These are phyloP conservation scores for Oryzias celebensis DNA, from an alignment of 2,113 vertebrate species.

Conservation along the genomic window DNA sequence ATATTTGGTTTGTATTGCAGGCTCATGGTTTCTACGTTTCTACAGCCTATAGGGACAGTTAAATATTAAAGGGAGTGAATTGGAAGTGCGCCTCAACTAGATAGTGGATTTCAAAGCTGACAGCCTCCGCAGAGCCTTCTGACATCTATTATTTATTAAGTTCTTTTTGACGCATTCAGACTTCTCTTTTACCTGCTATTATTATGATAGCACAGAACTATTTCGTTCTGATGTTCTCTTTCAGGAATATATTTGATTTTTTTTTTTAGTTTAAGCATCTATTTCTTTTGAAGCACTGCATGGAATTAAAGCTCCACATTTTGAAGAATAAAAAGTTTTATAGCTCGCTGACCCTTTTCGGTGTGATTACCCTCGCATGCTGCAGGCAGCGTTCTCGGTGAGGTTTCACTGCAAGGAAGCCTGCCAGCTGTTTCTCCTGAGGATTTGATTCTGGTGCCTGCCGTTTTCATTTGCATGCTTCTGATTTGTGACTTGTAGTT, in stretches of 20 bases:
- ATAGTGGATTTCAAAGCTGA: conserved; percentile 64
- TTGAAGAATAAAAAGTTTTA: no score
- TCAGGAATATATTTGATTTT: background rate
- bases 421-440: no score
- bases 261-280: background rate
- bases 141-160: conserved; percentile 66
- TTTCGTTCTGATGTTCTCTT: background rate
- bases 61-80: conserved; percentile 52
- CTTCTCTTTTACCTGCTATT: conserved; percentile 48
- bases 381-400: no score
- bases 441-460: no score
- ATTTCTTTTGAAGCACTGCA: background rate
- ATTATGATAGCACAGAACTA: conserved; percentile 8
- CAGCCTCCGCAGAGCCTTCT: conserved; percentile 57
- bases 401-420: no score
- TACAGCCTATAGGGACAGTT: conserved; percentile 37
- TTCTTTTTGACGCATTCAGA: conserved; percentile 53
- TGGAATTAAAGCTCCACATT: background rate
- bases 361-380: no score
- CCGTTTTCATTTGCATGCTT: no score
- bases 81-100: conserved; percentile 52
- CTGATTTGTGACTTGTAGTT: no score
- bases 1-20: conserved; percentile 20
- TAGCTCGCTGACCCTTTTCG: no score
- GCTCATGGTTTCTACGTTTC: conserved; percentile 1